phyloP scores from a whole-genome alignment of 2,113 vertebrate genomes.

The Leucopsar rothschildi region DNA sequence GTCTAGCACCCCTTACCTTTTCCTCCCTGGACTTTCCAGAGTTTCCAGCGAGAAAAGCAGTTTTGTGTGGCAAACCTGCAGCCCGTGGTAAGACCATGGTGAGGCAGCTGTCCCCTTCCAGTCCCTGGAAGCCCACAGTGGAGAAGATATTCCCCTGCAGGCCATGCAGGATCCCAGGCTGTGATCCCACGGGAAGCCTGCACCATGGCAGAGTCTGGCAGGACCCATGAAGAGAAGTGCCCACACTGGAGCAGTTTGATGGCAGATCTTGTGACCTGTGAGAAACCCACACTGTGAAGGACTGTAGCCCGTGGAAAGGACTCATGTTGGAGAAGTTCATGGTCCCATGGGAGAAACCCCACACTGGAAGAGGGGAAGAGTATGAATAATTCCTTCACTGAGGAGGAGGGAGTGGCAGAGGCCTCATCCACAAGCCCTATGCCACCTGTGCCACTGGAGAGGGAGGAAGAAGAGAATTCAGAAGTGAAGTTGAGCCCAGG shows the following conservation, averaged over 20 bases:
- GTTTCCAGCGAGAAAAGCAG: accelerated
- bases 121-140: neutral
- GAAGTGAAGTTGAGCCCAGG: neutral
- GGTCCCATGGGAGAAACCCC: neutral
- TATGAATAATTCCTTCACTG: neutral
- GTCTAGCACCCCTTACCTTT: neutral
- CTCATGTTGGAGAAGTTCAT: neutral
- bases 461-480: neutral
- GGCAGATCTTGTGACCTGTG: neutral
- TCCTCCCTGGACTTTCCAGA: neutral
- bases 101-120: neutral
- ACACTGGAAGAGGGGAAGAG: neutral
- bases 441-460: accelerated
- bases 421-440: neutral
- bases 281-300: neutral
- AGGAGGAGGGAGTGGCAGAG: neutral
- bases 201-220: accelerated
- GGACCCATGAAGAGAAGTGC: neutral
- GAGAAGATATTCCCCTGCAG: neutral
- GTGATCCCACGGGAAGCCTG: accelerated
- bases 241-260: neutral
- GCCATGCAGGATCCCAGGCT: neutral
- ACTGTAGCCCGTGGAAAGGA: neutral
- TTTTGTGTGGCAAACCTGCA: neutral
- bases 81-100: neutral